phyloP scores from a whole-genome alignment of 2,797 vertebrate genomes.

The Cryptoprocta ferox region DNA sequence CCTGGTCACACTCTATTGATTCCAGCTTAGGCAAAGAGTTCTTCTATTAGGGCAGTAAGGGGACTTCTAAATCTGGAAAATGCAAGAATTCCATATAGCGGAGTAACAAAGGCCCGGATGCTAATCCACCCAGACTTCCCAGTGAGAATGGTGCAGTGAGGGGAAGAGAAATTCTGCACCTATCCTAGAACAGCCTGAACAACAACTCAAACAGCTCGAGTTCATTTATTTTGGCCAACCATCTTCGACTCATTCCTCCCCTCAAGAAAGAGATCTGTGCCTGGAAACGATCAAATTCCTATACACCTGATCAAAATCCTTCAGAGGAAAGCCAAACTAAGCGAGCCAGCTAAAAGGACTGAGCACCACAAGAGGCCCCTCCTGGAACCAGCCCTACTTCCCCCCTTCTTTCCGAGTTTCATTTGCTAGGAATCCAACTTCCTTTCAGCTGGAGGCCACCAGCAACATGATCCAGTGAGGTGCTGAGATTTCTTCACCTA shows the following conservation, averaged over 20 bases:
- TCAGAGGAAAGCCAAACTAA: constrained; percentile 60
- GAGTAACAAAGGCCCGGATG: constrained; percentile 63
- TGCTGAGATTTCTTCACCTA: constrained; percentile 68
- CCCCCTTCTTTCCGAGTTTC: constrained; percentile 15
- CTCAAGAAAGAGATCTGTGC: constrained; percentile 61
- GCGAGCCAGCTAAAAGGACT: constrained; percentile 41
- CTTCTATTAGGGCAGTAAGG: neutral
- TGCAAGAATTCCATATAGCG: constrained; percentile 63
- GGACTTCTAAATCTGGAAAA: constrained; percentile 64
- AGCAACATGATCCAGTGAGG: constrained; percentile 35
- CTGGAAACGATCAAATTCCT: constrained; percentile 72
- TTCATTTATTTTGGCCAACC: constrained; percentile 44
- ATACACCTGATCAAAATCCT: constrained; percentile 68
- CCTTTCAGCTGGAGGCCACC: constrained; percentile 54
- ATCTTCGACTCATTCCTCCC: constrained; percentile 42
- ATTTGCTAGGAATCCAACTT: constrained; percentile 48
- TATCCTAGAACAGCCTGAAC: neutral
- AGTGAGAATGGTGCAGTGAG: constrained; percentile 36
- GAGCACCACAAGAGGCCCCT: constrained; percentile 26
- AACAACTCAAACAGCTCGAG: neutral
- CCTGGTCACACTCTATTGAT: neutral
- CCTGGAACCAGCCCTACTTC: constrained; percentile 41
- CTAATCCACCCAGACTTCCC: constrained; percentile 58
- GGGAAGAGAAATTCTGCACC: neutral
- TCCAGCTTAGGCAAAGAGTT: constrained; percentile 46